Conservation (phyloP, 2,113 vertebrate species). For the Piprites chloris region DNA sequence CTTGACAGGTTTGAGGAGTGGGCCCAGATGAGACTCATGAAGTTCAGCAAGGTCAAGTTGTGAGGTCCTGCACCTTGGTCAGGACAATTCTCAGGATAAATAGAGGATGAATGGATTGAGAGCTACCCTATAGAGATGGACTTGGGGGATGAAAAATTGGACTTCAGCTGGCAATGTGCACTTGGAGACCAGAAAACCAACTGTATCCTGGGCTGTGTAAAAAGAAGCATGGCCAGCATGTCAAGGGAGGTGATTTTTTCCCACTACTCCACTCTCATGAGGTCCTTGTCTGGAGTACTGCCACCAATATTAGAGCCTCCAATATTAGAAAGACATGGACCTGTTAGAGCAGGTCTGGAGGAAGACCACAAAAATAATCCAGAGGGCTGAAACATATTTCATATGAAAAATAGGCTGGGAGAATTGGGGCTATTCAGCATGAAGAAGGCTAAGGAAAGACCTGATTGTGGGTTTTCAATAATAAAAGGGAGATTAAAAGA, state of each 20-base stretch:
- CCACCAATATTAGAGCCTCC: too few species aligned
- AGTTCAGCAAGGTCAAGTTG: background rate
- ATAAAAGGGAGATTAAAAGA: background rate
- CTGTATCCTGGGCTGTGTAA: background rate
- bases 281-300: background rate
- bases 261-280: background rate
- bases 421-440: background rate
- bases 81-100: background rate
- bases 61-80: background rate
- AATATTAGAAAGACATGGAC: background rate
- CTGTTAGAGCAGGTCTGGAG: background rate
- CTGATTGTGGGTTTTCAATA: background rate
- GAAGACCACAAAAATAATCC: background rate
- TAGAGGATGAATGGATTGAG: background rate
- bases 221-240: background rate
- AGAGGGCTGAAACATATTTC: background rate
- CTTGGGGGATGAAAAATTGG: background rate
- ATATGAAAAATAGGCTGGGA: background rate
- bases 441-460: background rate
- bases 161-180: background rate
- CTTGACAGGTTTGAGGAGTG: background rate
- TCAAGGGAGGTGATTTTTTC: background rate
- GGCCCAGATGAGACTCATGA: background rate
- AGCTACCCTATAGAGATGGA: background rate
- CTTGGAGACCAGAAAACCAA: background rate